Base-by-base conservation (phyloP, 2,797 vertebrate species). In the Rhinoraja longicauda region DNA sequence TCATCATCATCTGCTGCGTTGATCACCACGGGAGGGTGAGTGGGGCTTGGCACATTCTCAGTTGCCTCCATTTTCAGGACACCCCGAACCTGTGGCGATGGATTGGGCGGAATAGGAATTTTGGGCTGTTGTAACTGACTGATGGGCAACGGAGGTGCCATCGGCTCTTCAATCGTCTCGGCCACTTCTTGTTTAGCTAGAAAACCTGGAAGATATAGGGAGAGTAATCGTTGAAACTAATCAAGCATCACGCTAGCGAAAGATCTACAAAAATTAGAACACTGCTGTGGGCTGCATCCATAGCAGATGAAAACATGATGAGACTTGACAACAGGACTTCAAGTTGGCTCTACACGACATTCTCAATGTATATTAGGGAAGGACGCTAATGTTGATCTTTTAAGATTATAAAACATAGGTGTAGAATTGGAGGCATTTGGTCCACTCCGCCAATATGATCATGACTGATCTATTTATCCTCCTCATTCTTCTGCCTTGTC, bases 11-110 rank as follows among this genome's bases (percentile, higher is more conserved):
- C 98, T 1, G 97, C 97, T 93, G 99, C 97, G 78, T 98, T 99
- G 93, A 99, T 99, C 12, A 99, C 98, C 36, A 99, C 98, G 0
- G 99, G 99, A 86, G 98, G 99, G 79, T 99, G 98, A 1, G 99
- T 99, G 72, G 99, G 98, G 77, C 99, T 99, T 0, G 98, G 98
- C 0, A 99, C 98, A 0, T 97, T 98, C 94, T 99, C 98, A 0
- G 97, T 97, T 59, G 95, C 97, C 21, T 99, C 99, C 15, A 97
- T 97, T 93, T 99, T 98, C 94, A 98, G 98, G 93, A 99, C 97
- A 0, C 98, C 97, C 94, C 98, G 95, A 93, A 99, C 95, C 95
- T 99, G 98, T 0, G 98, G 98, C 62, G 97, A 95, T 6, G 97
- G 97, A 45, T 96, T 97, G 21, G 97, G 95, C 15, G 96, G 96